Evolutionary conservation across 2,113 vertebrate genomes (phyloP).

Genomic region (Pseudorectes ferrugineus): DNA sequence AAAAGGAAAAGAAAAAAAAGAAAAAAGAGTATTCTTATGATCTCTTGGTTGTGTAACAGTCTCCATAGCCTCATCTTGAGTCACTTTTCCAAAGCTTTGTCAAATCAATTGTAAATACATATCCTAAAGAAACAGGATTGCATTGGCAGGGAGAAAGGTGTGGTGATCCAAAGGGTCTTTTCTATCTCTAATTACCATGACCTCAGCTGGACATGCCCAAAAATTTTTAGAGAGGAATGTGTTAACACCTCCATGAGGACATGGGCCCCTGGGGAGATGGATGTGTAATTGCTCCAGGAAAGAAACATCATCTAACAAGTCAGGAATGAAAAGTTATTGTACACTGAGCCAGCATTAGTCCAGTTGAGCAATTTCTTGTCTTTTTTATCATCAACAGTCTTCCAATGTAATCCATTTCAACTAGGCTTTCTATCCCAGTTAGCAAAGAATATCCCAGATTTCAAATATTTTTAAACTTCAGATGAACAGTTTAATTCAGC

Average conservation of each 20-base stretch:
- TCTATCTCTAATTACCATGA: not conserved
- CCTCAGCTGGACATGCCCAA: not conserved
- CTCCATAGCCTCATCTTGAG: not conserved
- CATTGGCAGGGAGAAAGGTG: not conserved
- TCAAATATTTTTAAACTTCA: not conserved
- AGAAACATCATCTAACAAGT: not conserved
- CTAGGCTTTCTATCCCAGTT: not conserved
- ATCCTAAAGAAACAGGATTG: not conserved
- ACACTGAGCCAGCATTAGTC: not conserved
- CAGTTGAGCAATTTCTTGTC: not conserved
- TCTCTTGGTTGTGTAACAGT: not conserved
- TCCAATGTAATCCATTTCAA: not conserved
- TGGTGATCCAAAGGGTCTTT: not conserved
- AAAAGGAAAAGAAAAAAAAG: not conserved
- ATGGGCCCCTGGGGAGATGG: not conserved
- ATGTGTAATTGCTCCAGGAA: not conserved
- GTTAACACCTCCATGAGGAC: constrained; percentile 13
- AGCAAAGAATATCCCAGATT: not conserved
- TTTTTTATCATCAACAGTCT: not conserved
- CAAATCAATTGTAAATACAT: not conserved
- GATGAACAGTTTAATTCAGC: not conserved
- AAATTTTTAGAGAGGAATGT: not conserved
- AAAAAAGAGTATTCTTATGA: not conserved
- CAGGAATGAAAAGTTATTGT: not conserved
- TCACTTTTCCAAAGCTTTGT: not conserved